These are phyloP conservation scores for Momotus momota DNA, from an alignment of 2,797 vertebrate species.

Conservation along the genomic window DNA sequence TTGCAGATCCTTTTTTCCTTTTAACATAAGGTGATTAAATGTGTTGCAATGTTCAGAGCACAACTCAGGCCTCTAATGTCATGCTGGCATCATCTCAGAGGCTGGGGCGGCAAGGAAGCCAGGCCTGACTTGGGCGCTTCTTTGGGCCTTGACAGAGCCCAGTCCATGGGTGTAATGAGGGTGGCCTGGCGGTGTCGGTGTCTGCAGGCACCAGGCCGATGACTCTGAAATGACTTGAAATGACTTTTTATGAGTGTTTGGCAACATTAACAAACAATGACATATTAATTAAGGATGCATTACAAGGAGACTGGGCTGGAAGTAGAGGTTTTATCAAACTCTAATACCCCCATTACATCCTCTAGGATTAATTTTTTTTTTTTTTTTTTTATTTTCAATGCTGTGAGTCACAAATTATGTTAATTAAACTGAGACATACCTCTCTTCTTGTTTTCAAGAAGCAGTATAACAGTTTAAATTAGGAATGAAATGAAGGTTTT, in stretches of 20 bases:
- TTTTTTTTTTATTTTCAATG: neutral
- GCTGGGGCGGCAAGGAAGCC: accelerated
- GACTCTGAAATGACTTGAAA: neutral
- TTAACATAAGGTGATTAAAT: accelerated
- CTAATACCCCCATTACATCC: neutral
- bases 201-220: accelerated
- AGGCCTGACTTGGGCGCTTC: accelerated
- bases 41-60: neutral
- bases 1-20: neutral
- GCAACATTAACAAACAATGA: conserved; percentile 31
- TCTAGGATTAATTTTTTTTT: conserved; percentile 22
- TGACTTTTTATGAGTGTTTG: neutral
- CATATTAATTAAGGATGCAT: conserved; percentile 28
- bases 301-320: neutral
- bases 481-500: neutral
- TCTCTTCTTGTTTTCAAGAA: neutral
- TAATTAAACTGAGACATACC: conserved; percentile 23
- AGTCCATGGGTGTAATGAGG: accelerated
- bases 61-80: neutral
- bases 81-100: accelerated
- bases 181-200: accelerated
- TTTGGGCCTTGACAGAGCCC: accelerated
- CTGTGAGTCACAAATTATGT: neutral
- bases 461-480: neutral
- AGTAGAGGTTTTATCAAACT: conserved; percentile 49